These are phyloP conservation scores for Dermatemys mawii DNA, from an alignment of 2,113 vertebrate genomes.

Conservation along the genomic window DNA sequence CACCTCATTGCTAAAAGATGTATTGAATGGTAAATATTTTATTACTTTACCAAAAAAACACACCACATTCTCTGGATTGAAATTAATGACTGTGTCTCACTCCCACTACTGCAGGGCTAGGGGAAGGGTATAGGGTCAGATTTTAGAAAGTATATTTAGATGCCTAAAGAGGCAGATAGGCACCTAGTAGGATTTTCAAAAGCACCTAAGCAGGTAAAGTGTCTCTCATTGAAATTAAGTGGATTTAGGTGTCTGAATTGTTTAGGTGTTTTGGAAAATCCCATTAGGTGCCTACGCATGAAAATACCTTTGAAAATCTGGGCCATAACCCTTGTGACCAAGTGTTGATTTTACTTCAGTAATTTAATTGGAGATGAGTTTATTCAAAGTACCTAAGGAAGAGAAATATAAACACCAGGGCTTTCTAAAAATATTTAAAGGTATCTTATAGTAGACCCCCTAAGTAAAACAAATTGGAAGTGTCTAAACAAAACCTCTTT, in stretches of 20 bases:
- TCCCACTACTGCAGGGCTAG: not conserved
- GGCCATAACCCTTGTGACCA: not conserved
- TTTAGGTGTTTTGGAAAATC: not conserved
- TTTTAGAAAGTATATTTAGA: not conserved
- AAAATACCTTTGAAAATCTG: not conserved
- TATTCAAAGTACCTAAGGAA: not conserved
- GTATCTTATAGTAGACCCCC: not conserved
- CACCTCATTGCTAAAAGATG: not conserved
- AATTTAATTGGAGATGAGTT: not conserved
- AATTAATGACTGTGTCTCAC: not conserved
- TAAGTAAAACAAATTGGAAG: not conserved
- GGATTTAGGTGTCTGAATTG: not conserved
- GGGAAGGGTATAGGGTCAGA: not conserved
- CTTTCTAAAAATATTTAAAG: not conserved
- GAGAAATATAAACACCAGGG: too few relatives aligned
- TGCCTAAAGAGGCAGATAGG: not conserved
- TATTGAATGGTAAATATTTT: not conserved
- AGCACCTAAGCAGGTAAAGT: not conserved
- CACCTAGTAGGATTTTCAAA: not conserved
- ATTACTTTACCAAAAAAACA: not conserved
- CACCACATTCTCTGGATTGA: not conserved
- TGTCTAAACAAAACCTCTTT: not conserved
- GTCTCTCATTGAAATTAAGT: not conserved
- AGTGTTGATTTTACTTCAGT: not conserved
- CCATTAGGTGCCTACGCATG: not conserved